These are phyloP conservation scores for Avahi laniger DNA, from an alignment of 2,797 vertebrate species.

Conservation along the genomic window DNA sequence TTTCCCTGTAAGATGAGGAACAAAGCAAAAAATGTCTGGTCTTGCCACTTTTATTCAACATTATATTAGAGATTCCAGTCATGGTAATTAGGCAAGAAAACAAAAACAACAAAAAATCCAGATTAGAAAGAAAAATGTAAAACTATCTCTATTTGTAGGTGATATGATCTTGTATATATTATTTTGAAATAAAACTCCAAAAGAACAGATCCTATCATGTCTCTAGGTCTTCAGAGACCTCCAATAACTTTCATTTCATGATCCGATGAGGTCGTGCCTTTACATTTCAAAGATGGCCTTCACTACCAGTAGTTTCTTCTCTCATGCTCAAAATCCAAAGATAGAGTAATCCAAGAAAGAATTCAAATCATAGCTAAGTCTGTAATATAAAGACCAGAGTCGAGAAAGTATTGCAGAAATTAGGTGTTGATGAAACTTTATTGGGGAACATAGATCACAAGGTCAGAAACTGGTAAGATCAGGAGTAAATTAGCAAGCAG, in stretches of 20 bases:
- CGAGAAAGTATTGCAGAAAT: not conserved
- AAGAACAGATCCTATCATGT: not conserved
- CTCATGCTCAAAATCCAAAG: not conserved
- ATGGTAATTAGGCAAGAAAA: not conserved
- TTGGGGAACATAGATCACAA: not conserved
- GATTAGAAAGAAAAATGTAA: not conserved
- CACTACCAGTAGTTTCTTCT: not conserved
- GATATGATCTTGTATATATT: not conserved
- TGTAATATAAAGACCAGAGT: not conserved
- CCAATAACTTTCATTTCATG: not conserved
- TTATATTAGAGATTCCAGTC: not conserved
- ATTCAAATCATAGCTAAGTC: not conserved
- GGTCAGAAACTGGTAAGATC: not conserved
- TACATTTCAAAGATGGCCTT: not conserved
- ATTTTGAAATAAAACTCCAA: conserved; percentile 1
- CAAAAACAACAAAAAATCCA: not conserved
- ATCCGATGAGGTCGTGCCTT: not conserved
- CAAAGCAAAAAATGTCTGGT: not conserved
- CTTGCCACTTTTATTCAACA: not conserved
- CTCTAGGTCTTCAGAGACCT: not conserved
- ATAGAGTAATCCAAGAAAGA: not conserved
- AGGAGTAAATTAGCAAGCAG: not conserved
- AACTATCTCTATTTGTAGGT: not conserved
- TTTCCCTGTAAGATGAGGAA: not conserved
- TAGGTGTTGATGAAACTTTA: not conserved